phyloP scores from a whole-genome alignment of 2,888 invertebrate genomes.

The Opisthograptis luteolata region DNA sequence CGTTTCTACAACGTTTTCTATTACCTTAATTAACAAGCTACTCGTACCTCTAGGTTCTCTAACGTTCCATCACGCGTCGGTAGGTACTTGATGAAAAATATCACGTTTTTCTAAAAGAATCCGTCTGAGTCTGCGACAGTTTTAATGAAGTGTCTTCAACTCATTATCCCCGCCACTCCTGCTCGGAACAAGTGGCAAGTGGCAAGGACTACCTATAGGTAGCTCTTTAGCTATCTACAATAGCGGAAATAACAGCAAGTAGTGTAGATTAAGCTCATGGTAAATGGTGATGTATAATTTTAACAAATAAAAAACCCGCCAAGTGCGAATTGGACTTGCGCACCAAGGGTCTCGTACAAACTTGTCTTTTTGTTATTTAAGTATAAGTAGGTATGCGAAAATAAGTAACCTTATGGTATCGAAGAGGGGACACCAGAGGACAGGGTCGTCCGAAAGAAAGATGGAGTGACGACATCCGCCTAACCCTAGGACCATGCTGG shows the following conservation, averaged over 20 bases:
- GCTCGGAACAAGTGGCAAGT: conserved; percentile 20
- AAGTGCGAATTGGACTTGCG: too few relatives aligned
- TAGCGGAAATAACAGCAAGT: too few relatives aligned
- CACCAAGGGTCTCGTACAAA: too few relatives aligned
- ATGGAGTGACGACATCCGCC: not conserved
- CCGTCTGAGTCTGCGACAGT: conserved; percentile 39
- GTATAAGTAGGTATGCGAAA: too few relatives aligned
- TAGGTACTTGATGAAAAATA: conserved; percentile 10
- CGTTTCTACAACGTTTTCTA: not conserved
- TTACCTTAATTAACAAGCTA: not conserved
- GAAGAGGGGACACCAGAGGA: not conserved
- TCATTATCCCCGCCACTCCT: conserved; percentile 47
- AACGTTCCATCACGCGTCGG: not conserved
- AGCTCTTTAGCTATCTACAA: too few relatives aligned
- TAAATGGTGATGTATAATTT: too few relatives aligned
- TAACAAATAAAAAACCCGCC: too few relatives aligned
- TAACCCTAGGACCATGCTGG: not conserved
- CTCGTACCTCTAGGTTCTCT: conserved; percentile 3
- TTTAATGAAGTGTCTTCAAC: conserved; percentile 52
- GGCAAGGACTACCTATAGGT: not conserved
- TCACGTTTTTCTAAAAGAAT: conserved; percentile 34
- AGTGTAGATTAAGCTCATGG: too few relatives aligned
- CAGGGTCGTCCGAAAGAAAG: not conserved
- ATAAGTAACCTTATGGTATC: not conserved
- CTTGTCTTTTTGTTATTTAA: too few relatives aligned